These are phyloP conservation scores for Sciurus vulgaris DNA, from an alignment of 2,797 vertebrate species.

Conservation along the genomic window DNA sequence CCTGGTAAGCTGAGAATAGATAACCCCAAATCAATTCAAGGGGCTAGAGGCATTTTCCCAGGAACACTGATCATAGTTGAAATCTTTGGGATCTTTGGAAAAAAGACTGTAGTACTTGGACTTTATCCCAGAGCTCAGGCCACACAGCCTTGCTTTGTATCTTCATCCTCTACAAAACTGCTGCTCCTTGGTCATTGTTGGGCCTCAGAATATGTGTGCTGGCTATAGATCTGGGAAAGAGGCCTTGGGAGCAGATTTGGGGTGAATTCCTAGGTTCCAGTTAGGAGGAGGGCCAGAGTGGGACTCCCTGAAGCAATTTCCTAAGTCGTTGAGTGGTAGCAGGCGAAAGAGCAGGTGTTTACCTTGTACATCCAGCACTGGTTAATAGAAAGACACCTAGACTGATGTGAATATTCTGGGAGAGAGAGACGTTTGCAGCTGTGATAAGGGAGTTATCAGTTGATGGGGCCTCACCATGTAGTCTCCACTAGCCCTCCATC, in stretches of 20 bases:
- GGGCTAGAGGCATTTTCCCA: neutral
- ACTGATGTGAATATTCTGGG: neutral
- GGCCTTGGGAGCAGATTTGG: neutral
- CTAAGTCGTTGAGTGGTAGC: neutral
- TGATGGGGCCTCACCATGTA: neutral
- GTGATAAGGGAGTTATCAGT: neutral
- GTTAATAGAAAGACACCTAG: neutral
- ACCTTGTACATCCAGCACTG: neutral
- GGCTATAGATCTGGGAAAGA: neutral
- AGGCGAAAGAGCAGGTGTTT: neutral
- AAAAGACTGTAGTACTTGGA: neutral
- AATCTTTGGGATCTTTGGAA: neutral
- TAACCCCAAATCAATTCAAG: neutral
- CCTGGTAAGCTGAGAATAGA: neutral
- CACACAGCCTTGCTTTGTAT: neutral
- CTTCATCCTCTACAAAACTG: neutral
- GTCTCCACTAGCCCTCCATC: neutral
- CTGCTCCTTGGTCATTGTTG: neutral
- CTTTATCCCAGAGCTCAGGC: neutral
- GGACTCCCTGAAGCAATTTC: neutral
- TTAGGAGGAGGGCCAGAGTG: neutral
- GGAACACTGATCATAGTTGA: neutral
- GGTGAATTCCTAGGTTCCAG: neutral
- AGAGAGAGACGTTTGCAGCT: neutral
- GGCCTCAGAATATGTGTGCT: neutral